Base-by-base conservation (phyloP, 2,797 vertebrate species). In the Lithobates pipiens region DNA sequence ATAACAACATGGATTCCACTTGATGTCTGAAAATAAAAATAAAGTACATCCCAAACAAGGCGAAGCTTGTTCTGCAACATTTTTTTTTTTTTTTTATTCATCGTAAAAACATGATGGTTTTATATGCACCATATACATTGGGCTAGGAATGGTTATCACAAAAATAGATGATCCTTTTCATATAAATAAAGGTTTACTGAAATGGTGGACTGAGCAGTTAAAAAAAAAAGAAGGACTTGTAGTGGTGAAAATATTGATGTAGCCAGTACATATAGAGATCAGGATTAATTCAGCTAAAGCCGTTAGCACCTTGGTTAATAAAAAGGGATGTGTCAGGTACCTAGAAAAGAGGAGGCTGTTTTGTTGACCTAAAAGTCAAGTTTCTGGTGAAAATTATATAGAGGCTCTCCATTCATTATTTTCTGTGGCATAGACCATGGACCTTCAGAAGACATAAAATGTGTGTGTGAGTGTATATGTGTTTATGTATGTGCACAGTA, bases 251-350 rank as follows among this genome's bases (percentile, higher is more conserved):
- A 54, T 93, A 93, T 95, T 93, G 95, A 98, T 98, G 96, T 96
- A 98, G 96, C 96, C 96, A 96, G 97, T 95, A 98, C 96, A 97
- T 97, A 96, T 93, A 95, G 94, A 88, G 89, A 86, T 89, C 89
- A 68, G 89, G 61, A 91, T 83, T 87, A 85, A 88, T 76, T 92
- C 88, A 85, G 91, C 23, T 85, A 89, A 86, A 92, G 92, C 94
- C 93, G 93, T 90, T 89, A 95, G 94, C 91, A 95, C 94, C 93
- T 95, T 91, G 87, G 89, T 89, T 92, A 89, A 89, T 25, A 73
- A 27, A 94, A 25, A 25, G 61, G 61, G 61, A 65, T 25, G 1
- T 23, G 61, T 65, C 61, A 10, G 61, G 21, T 65, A 65, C 61
- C 61, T 21, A 65, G 61, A 65, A 18, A 4, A 54, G 50, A 54